Evolutionary conservation across 2,888 invertebrate genomes (phyloP), one percentile per base, ranked within the genome.

Genomic region (Cosmopolites sordidus): DNA sequence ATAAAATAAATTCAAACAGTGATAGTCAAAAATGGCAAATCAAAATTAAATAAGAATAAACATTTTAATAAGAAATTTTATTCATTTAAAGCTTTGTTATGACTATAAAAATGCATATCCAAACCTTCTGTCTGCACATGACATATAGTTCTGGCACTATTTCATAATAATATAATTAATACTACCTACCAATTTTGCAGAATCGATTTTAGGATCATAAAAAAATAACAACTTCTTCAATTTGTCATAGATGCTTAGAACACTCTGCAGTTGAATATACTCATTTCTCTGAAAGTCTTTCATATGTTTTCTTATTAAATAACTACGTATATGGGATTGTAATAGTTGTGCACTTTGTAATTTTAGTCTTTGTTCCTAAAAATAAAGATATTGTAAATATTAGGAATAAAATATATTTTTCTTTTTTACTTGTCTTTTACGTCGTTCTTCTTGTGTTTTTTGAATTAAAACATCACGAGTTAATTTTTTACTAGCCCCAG

Each of bases 361-460:
- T 65, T 84, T 83, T 64, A 81, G 79, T 55, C 92, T 81, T 60
- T 84, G 79, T 68, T 91, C 85, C 84, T 80, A 63, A 54, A 43
- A 50, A 33, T 33, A 22, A 22, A 22, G n/a, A n/a, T 22, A 22
- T 22, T 3, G 4, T 37, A 37, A 37, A 37, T 11, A 37, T n/a
- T 37, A 37, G 3, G 11, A n/a, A 8, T 22, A 33, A 37, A n/a
- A 8, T 22, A 33, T 40, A 16, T 30, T 29, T 33, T 30, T 27
- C 4, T 14, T 40, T 58, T 65, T 61, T 70, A 87, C 91, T 78
- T 94, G 92, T 71, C 95, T 79, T 75, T 92, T 92, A 60, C 85
- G 82, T 59, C 95, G 81, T 75, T 94, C 93, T 68, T 83, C 81
- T 67, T 92, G 92, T 40, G 90, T 88, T 70, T 89, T 86, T 51